phyloP scores from a whole-genome alignment of 2,888 invertebrate genomes.

The Synanthedon vespiformis region DNA sequence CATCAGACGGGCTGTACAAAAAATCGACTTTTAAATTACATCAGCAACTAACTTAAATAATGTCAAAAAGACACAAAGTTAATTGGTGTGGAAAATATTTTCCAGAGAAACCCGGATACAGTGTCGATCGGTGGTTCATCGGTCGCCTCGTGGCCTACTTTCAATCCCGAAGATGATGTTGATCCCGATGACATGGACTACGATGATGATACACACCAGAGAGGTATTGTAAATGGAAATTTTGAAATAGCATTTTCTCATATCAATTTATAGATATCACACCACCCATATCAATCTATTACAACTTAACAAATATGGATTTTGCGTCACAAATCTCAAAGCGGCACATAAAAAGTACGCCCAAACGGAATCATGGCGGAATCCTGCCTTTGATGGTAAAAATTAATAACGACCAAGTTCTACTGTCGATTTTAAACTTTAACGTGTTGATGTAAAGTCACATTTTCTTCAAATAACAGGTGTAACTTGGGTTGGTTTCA shows the following conservation, averaged over 20 bases:
- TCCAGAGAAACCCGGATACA: slow-evolving; percentile 39
- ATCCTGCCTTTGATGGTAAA: not conserved
- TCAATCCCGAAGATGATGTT: slow-evolving; percentile 42
- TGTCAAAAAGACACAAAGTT: too few species aligned
- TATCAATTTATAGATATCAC: too few species aligned
- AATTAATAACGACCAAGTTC: too few species aligned
- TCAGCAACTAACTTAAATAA: too few species aligned
- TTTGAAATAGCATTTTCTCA: not conserved
- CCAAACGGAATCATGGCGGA: not conserved
- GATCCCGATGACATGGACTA: slow-evolving; percentile 51
- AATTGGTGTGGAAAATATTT: not conserved
- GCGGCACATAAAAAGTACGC: not conserved
- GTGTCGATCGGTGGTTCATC: slow-evolving; percentile 35
- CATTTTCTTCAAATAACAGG: too few species aligned
- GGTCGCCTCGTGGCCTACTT: slow-evolving; percentile 11
- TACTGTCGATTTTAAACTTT: too few species aligned
- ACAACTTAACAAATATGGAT: not conserved
- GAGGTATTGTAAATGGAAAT: slow-evolving; percentile 31
- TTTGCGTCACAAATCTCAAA: not conserved
- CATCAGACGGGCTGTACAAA: too few species aligned
- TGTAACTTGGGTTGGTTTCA: too few species aligned
- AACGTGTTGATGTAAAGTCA: too few species aligned
- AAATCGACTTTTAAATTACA: too few species aligned
- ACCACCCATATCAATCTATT: not conserved
- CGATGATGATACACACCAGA: slow-evolving; percentile 40